Evolutionary conservation across 1,140 invertebrate species (phyloP), one percentile per base, ranked within the genome.

Genomic region (Uloborus diversus): DNA sequence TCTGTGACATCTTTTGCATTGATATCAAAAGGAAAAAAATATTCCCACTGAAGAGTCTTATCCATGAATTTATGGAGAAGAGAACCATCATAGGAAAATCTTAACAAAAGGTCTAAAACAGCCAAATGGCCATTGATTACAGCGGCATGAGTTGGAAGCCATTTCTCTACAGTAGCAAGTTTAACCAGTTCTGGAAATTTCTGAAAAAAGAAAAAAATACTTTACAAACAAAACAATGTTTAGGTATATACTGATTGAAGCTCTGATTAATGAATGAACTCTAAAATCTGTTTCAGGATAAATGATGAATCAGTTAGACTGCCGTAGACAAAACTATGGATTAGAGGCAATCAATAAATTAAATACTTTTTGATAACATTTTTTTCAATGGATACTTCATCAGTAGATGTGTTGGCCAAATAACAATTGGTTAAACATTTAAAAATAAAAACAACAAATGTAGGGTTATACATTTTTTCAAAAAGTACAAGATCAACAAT

Each of bases 111-210:
- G 51, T 94, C 92, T 47, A 96, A 88, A 47, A 96, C 88, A 30
- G 90, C 84, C 17, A 91, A 87, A 86, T 97, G 95, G 3, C 94
- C 94, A 85, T 95, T 94, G 75, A 96, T 94, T 80, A 92, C 93
- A 37, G 95, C 94, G 5, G 95, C 95, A 87, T 99, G 97, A 28
- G 98, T 89, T 0, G 96, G 95, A 56, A 97, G 87, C 93, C 95
- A 96, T 83, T 92, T 91, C 85, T 98, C 96, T 1, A 97, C 94
- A 0, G 96, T 98, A 51, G 91, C 89, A 84, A 92, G 90, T 87
- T 91, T 88, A 7, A 90, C 87, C 42, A 92, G 84, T 66, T 89
- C 86, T 25, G 91, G 91, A 85, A 90, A 92, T 85, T 88, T 89
- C 90, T 91, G 83, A 33, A 87, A 86, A 81, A 64, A 61, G 30